Base-by-base conservation (phyloP, 2,888 invertebrate species). In the Tenthredo distinguenda region DNA sequence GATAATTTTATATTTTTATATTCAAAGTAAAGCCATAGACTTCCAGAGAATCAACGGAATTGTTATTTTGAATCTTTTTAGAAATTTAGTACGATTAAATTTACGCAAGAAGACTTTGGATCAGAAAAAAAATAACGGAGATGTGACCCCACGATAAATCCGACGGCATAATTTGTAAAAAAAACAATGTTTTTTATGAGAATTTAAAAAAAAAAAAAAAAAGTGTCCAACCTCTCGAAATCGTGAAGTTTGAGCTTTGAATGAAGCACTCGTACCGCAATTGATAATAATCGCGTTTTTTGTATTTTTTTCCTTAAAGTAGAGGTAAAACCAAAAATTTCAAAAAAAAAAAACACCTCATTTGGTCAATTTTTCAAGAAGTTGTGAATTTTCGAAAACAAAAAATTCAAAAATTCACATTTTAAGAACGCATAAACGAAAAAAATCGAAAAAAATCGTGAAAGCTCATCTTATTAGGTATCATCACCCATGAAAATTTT, bases 131-230 rank as follows among this genome's bases (percentile, higher is more conserved):
- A 15, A 50, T 15, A 50, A 50, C 15, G 15, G 47, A 71, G 71
- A 71, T 71, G 34, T 34, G 37, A 31, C 37, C 71, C 71, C 71
- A 31, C 18, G 26, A 74, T 74, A 43, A 74, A 43, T 74, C 74
- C 47, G n/a, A 74, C 26, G 21, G 47, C 74, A 74, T n/a, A 12
- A 43, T 43, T 43, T 74, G 43, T 26, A 43, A 18, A 74, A 74
- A 71, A 10, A 71, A 71, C 34, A 40, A 58, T 58, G 43, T 74
- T 37, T 74, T 43, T 12, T n/a, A 37, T 74, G 43, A 40, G 74
- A 74, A 40, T 21, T 40, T 5, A n/a, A 74, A 43, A 40, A 43
- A 74, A n/a, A 74, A 43, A 40, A 43, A 74, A 74, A 74, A 74
- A 12, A 50, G 50, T 1, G 74, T 40, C 74, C n/a, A 31, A 12